Percentiles rank a stretch among this genome's conserved stretches.
phyloP scores from a whole-genome alignment of 92 coral and sea anemone genomes.

The Isaurus tuberculatus region DNA sequence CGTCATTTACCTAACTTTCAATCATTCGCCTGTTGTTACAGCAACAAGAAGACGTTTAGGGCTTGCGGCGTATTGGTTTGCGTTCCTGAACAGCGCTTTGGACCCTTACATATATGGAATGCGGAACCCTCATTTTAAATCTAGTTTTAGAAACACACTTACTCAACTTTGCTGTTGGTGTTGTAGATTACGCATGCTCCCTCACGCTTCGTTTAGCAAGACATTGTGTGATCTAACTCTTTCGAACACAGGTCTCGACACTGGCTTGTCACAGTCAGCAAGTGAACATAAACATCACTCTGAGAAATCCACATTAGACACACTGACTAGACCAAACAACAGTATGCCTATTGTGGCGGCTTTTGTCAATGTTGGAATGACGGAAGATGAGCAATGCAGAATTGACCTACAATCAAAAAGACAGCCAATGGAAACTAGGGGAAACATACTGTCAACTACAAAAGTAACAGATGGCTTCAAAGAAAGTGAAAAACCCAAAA shows the following conservation, averaged over 20 bases:
- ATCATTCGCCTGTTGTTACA: slow-evolving; percentile 39
- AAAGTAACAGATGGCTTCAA: too few species aligned
- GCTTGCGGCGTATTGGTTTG: slow-evolving; percentile 77
- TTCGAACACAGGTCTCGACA: not conserved
- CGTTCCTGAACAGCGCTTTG: slow-evolving; percentile 73
- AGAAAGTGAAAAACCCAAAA: too few species aligned
- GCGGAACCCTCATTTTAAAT: slow-evolving; percentile 72
- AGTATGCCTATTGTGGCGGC: not conserved
- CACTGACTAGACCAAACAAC: not conserved
- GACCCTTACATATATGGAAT: slow-evolving; percentile 81
- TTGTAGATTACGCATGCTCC: slow-evolving; percentile 4
- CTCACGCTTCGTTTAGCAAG: slow-evolving; percentile 18
- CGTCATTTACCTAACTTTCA: slow-evolving; percentile 58
- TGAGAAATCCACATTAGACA: not conserved
- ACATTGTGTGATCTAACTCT: slow-evolving; percentile 6
- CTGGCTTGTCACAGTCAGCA: not conserved
- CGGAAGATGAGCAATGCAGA: not conserved
- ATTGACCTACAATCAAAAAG: too few species aligned
- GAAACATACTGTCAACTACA: too few species aligned
- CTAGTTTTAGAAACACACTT: slow-evolving; percentile 18
- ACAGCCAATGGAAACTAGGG: too few species aligned
- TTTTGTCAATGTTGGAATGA: not conserved
- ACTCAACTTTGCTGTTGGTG: slow-evolving; percentile 28
- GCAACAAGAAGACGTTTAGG: slow-evolving; percentile 53
- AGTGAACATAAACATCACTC: not conserved